Evolutionary conservation across 1,140 invertebrate species (phyloP), one percentile per base, ranked within the genome.

Genomic region (Magallana ariakensis): DNA sequence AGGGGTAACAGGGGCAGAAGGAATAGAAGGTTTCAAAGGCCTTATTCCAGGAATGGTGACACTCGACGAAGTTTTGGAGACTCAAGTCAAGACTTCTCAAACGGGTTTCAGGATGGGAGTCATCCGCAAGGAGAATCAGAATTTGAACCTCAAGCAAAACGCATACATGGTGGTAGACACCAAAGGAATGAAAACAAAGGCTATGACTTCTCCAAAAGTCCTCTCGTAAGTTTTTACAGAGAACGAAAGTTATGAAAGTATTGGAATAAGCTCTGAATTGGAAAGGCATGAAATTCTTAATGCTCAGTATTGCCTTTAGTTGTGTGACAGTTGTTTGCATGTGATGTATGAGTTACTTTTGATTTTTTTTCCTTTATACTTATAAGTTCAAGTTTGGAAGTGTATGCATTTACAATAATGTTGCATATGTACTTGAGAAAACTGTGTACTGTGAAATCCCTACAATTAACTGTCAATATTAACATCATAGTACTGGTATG

Each of bases 81-180:
- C 54, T 55, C 15, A 19, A 22, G 75, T 16, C 81, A 70, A 75
- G 80, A 70, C 53, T 16, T 62, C 19, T 46, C 56, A 1, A 53
- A 55, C 57, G 57, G 84, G 75, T 55, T 75, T 54, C 56, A 85
- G 46, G 84, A 62, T 86, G 13, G 86, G 84, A 80, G 62, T 81
- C 53, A 85, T 86, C 60, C 82, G 84, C 60, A 84, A 86, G 85
- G 86, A 22, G 83, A 86, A 33, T 86, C 85, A 9, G 87, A 88
- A 55, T 88, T 62, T 84, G 87, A 88, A 66, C 87, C 85, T 57
- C 80, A 70, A 62, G 82, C 84, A 33, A 88, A 88, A 85, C 82
- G 87, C 70, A 83, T 60, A n/a, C 85, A 86, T 60, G 85, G 87
- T 62, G 87, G 87, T 22, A 56, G 60, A 46, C 62, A 55, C n/a